phyloP scores from a whole-genome alignment of 2,797 vertebrate genomes.

The Tragopan temminckii region DNA sequence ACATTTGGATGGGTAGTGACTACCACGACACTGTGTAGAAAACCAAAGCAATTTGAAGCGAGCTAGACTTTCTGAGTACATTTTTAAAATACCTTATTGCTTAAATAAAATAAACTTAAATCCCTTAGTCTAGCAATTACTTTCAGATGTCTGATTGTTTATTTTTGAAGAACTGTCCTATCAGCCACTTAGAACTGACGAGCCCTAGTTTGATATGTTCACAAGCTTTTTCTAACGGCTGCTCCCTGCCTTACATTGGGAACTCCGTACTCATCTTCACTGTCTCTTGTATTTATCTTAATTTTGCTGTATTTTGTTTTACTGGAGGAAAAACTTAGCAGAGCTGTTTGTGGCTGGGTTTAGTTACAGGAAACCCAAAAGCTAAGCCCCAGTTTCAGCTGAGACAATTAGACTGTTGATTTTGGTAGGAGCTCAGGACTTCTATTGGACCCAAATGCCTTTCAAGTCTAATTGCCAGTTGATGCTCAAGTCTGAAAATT shows the following conservation, averaged over 20 bases:
- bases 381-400: slow-evolving; percentile 63
- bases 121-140: slow-evolving; percentile 61
- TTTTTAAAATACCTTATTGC: slow-evolving; percentile 71
- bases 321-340: slow-evolving; percentile 64
- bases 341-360: slow-evolving; percentile 74
- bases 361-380: slow-evolving; percentile 77
- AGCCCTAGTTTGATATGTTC: slow-evolving; percentile 47
- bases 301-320: slow-evolving; percentile 68
- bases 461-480: slow-evolving; percentile 44
- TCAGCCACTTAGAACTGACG: slow-evolving; percentile 40
- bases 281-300: slow-evolving; percentile 50
- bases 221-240: slow-evolving; percentile 7
- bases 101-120: slow-evolving; percentile 72
- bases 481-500: slow-evolving; percentile 53
- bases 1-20: slow-evolving; percentile 33
- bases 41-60: slow-evolving; percentile 50
- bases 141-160: slow-evolving; percentile 68
- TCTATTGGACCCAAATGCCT: slow-evolving; percentile 58
- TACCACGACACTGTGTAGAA: slow-evolving; percentile 2
- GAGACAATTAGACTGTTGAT: slow-evolving; percentile 74
- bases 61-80: slow-evolving; percentile 38
- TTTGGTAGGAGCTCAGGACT: slow-evolving; percentile 70
- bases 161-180: slow-evolving; percentile 52
- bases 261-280: not conserved
- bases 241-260: not conserved